A percentile compares a stretch with the other conserved stretches of the same genome.
Conservation (phyloP, 2,797 vertebrate genomes). For the Hydrophis major region DNA sequence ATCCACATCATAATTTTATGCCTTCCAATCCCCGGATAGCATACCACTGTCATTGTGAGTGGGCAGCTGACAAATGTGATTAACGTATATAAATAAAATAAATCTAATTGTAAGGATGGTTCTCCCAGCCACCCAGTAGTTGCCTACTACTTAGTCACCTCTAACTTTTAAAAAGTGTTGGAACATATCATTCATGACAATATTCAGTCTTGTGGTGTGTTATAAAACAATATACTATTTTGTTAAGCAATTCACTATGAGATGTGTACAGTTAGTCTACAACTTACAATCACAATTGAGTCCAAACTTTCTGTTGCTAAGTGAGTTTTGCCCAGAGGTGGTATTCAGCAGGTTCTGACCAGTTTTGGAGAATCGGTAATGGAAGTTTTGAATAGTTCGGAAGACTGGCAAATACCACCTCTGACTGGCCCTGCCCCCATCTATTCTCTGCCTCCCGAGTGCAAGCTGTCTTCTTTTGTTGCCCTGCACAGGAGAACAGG, state of each 20-base stretch:
- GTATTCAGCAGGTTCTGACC: no score
- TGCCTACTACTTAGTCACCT: background rate
- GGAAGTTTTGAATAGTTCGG: no score
- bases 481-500: no score
- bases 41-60: background rate
- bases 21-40: background rate
- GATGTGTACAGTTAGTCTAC: background rate
- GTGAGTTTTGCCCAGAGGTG: background rate
- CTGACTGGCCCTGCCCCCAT: no score
- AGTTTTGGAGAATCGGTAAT: no score
- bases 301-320: background rate
- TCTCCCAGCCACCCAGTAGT: background rate
- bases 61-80: background rate
- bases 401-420: no score
- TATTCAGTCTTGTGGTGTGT: no score
- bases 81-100: background rate
- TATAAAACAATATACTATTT: background rate
- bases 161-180: background rate
- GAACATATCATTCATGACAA: background rate
- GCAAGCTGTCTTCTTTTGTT: no score
- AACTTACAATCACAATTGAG: background rate
- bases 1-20: background rate
- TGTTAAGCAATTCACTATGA: background rate
- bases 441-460: no score
- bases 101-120: background rate